phyloP scores from a whole-genome alignment of 2,888 invertebrate species.

The Drosophila borealis region DNA sequence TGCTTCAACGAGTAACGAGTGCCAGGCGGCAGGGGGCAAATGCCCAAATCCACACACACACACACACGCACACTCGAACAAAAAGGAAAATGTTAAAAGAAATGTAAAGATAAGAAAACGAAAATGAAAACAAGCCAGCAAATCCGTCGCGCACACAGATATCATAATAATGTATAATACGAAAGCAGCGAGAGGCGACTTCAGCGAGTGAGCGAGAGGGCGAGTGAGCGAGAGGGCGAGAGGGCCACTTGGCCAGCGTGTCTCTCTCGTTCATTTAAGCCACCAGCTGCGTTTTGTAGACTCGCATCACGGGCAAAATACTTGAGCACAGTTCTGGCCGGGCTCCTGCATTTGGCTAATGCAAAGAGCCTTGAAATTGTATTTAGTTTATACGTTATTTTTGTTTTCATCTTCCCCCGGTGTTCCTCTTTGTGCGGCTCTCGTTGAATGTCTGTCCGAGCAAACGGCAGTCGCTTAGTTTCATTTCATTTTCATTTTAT shows the following conservation, averaged over 20 bases:
- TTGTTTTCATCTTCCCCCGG: conserved; percentile 14
- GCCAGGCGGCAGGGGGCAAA: conserved; percentile 16
- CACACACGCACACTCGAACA: not conserved
- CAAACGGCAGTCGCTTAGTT: conserved; percentile 28
- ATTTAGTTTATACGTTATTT: conserved; percentile 46
- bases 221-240: not conserved
- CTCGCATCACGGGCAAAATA: conserved; percentile 2
- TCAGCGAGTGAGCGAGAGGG: not conserved
- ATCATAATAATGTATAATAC: conserved; percentile 60
- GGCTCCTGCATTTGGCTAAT: conserved; percentile 59
- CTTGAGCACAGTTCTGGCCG: conserved; percentile 8
- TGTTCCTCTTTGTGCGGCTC: conserved; percentile 12
- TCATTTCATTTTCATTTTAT: conserved; percentile 44
- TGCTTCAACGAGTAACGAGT: conserved; percentile 46
- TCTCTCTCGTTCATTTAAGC: conserved; percentile 13
- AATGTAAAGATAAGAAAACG: conserved; percentile 35
- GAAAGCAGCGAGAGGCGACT: not conserved
- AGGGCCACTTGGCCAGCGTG: conserved; percentile 39
- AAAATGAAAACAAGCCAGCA: conserved; percentile 46
- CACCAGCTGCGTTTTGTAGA: conserved; percentile 43
- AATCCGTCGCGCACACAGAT: conserved; percentile 56
- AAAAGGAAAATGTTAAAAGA: not conserved
- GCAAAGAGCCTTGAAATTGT: conserved; percentile 71
- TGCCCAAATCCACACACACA: conserved; percentile 19
- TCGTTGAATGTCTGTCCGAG: conserved; percentile 2